These are phyloP conservation scores for Drosophila grimshawi DNA, from an alignment of 1,140 invertebrate genomes.

Conservation along the genomic window DNA sequence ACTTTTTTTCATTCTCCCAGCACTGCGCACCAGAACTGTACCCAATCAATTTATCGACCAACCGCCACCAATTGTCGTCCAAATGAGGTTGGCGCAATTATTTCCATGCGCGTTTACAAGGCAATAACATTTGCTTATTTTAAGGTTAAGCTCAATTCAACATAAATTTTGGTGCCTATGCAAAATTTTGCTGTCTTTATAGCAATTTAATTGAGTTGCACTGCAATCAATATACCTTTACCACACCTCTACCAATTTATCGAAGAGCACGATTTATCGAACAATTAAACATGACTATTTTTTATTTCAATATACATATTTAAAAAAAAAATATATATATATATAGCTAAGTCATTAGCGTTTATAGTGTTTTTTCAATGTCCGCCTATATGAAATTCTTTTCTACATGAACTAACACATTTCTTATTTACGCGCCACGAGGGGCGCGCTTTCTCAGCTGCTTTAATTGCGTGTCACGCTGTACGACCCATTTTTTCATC, in stretches of 20 bases:
- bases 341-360: not conserved
- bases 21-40: conserved; percentile 26
- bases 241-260: conserved; percentile 24
- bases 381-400: not conserved
- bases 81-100: conserved; percentile 40
- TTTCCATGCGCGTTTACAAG: not conserved
- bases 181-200: not conserved
- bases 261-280: conserved; percentile 17
- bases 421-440: conserved; percentile 4
- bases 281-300: not conserved
- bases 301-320: not conserved
- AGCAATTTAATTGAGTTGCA: not conserved
- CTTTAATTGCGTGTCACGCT: conserved; percentile 44
- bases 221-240: not conserved
- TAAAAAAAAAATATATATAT: not conserved
- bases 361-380: not conserved
- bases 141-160: not conserved
- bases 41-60: conserved; percentile 31
- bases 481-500: not conserved
- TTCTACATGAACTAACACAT: conserved; percentile 1
- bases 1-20: conserved; percentile 78
- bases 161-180: not conserved
- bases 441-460: conserved; percentile 29
- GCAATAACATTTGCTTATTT: not conserved
- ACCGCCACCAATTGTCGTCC: conserved; percentile 16